phyloP scores from a whole-genome alignment of 2,797 vertebrate genomes.

The Falco naumanni region DNA sequence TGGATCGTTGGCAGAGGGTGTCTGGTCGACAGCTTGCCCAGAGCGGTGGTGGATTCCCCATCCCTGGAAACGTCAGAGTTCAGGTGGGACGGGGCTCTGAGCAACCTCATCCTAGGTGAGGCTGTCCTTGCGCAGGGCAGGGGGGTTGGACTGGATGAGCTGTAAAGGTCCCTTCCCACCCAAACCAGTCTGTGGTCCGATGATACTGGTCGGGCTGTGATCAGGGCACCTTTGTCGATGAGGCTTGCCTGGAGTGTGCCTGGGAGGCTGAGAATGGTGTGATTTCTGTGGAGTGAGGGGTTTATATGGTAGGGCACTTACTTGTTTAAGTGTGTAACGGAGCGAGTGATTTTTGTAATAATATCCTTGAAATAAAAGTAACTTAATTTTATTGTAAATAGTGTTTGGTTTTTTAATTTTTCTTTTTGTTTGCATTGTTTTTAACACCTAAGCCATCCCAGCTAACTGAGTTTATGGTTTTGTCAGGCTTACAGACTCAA shows the following conservation, averaged over 20 bases:
- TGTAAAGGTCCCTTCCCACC: not conserved
- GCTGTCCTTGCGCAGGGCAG: not conserved
- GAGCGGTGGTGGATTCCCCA: no score
- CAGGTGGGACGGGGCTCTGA: no score
- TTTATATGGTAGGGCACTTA: fast-evolving
- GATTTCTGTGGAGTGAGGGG: not conserved
- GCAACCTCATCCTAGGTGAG: not conserved
- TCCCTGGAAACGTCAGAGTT: no score
- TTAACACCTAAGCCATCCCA: not conserved
- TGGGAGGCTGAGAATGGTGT: not conserved
- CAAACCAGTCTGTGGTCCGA: not conserved
- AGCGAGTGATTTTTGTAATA: not conserved
- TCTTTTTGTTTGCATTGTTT: not conserved
- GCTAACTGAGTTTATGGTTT: not conserved
- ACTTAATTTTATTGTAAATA: not conserved
- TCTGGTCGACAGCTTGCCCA: not conserved
- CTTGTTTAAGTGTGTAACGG: not conserved
- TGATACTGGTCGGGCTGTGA: not conserved
- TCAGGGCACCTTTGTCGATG: not conserved
- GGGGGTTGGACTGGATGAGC: not conserved
- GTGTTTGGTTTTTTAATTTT: not conserved
- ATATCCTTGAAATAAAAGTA: not conserved
- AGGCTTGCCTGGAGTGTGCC: not conserved
- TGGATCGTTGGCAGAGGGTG: not conserved
- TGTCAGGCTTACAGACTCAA: not conserved